A percentile compares a stretch with the other conserved stretches of the same genome.
These are phyloP conservation scores for Vandiemenella viatica DNA, from an alignment of 2,888 invertebrate genomes.

Conservation along the genomic window DNA sequence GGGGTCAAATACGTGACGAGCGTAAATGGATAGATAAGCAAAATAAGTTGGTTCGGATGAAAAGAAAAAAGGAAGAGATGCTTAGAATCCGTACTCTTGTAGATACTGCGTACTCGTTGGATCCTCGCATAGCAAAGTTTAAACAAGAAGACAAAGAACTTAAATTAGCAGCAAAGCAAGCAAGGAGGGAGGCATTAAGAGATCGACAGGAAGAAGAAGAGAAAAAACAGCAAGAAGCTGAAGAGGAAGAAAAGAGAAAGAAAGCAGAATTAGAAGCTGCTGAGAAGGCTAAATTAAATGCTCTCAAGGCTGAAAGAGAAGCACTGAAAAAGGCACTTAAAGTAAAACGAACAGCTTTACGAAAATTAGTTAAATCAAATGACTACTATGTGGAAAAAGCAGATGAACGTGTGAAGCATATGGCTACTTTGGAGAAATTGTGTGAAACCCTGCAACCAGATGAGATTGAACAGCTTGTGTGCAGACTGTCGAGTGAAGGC, in stretches of 20 bases:
- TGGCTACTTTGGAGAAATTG: slow-evolving; percentile 84
- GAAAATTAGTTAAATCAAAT: slow-evolving; percentile 64
- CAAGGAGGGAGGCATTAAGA: slow-evolving; percentile 64
- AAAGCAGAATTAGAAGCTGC: slow-evolving; percentile 66
- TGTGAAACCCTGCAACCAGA: slow-evolving; percentile 61
- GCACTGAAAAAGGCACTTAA: slow-evolving; percentile 70
- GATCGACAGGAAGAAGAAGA: slow-evolving; percentile 75
- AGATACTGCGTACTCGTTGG: slow-evolving; percentile 84
- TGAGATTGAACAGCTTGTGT: slow-evolving; percentile 31
- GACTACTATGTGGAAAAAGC: slow-evolving; percentile 62
- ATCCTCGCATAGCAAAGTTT: slow-evolving; percentile 83
- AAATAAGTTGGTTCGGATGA: slow-evolving; percentile 82
- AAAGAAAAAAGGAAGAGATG: slow-evolving; percentile 95
- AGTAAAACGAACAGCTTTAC: slow-evolving; percentile 66
- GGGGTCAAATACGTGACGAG: slow-evolving; percentile 88
- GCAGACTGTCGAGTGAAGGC: slow-evolving; percentile 33
- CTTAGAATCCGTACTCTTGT: slow-evolving; percentile 77
- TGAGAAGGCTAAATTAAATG: slow-evolving; percentile 67
- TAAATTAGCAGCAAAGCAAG: slow-evolving; percentile 76
- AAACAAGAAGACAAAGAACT: slow-evolving; percentile 87
- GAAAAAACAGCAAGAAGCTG: slow-evolving; percentile 43
- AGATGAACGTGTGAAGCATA: slow-evolving; percentile 58
- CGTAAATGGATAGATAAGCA: slow-evolving; percentile 96
- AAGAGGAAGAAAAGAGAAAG: slow-evolving; percentile 38
- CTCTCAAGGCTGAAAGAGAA: slow-evolving; percentile 72